Percentiles rank a stretch among this genome's conserved stretches.
phyloP scores from a whole-genome alignment of 2,797 vertebrate genomes.

The Otolemur crassicaudatus region DNA sequence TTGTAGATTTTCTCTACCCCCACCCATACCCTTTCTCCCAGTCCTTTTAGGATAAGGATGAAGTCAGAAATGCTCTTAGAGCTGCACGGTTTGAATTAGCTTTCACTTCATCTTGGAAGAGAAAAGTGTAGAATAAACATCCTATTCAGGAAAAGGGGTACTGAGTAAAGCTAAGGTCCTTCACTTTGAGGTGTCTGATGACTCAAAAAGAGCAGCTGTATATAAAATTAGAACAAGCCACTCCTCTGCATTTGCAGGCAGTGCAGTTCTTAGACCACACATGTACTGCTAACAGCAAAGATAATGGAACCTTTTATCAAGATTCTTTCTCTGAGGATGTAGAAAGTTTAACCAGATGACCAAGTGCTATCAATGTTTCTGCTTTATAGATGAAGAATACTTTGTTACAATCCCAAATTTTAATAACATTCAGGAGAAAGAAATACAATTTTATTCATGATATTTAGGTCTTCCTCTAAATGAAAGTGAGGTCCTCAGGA shows the following conservation, averaged over 20 bases:
- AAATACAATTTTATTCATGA: constrained; percentile 42
- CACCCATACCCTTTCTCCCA: too few relatives aligned
- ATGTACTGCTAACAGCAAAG: constrained; percentile 75
- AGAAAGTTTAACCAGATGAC: constrained; percentile 63
- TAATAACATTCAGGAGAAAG: constrained; percentile 57
- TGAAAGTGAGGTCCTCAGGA: constrained; percentile 38
- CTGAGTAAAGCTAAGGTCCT: constrained; percentile 40
- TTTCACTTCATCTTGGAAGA: constrained; percentile 52
- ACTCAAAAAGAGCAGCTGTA: constrained; percentile 36
- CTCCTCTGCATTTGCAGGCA: constrained; percentile 52
- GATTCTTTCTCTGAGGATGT: constrained; percentile 52
- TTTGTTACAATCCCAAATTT: constrained; percentile 52
- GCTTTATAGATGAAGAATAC: constrained; percentile 50
- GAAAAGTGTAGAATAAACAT: constrained; percentile 23
- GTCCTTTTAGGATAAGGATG: constrained; percentile 48
- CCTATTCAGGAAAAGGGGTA: constrained; percentile 8
- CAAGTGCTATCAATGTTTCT: constrained; percentile 54
- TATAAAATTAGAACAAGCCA: constrained; percentile 61
- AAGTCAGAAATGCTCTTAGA: constrained; percentile 63
- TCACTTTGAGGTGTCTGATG: neutral
- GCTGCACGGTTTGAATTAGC: constrained; percentile 16
- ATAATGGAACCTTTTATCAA: constrained; percentile 50
- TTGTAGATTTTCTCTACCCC: neutral
- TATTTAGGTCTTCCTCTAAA: constrained; percentile 57
- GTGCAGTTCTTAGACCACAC: constrained; percentile 71